Conservation (phyloP, 2,113 vertebrate species). For the Platysteira castanea region DNA sequence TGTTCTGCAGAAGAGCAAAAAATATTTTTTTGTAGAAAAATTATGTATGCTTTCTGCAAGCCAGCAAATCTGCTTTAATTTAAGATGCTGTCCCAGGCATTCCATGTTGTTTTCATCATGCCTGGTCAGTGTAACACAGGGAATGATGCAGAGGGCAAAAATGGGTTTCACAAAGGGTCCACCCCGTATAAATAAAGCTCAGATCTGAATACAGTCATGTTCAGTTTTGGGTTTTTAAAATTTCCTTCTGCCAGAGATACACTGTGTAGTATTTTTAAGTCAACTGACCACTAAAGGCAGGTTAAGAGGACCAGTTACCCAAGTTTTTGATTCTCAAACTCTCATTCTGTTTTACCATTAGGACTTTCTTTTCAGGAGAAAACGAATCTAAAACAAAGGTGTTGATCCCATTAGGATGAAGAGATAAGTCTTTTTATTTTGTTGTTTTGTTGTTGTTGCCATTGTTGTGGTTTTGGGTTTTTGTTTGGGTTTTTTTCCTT, state of each 20-base stretch:
- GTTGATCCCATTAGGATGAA: not conserved
- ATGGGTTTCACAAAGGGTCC: not conserved
- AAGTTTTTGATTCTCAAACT: not conserved
- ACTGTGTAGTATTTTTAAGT: not conserved
- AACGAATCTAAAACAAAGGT: not conserved
- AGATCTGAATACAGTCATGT: not conserved
- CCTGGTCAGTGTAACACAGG: not conserved
- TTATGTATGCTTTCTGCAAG: not conserved
- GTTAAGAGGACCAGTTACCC: not conserved
- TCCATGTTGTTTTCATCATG: not conserved
- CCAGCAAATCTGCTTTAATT: not conserved
- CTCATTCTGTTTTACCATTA: not conserved
- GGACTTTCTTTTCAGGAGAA: not conserved
- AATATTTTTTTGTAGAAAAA: not conserved
- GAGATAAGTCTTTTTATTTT: not conserved
- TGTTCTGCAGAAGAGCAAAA: not conserved
- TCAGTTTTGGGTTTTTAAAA: not conserved
- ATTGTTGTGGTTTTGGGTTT: not conserved
- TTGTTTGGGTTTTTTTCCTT: not conserved
- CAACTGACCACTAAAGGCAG: not conserved
- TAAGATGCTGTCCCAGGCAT: not conserved
- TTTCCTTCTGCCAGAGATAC: not conserved
- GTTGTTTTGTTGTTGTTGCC: not conserved
- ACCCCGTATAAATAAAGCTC: accelerated
- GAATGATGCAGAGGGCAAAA: not conserved